Conservation (phyloP, 2,888 invertebrate genomes). For the Agonopterix subpropinquella region DNA sequence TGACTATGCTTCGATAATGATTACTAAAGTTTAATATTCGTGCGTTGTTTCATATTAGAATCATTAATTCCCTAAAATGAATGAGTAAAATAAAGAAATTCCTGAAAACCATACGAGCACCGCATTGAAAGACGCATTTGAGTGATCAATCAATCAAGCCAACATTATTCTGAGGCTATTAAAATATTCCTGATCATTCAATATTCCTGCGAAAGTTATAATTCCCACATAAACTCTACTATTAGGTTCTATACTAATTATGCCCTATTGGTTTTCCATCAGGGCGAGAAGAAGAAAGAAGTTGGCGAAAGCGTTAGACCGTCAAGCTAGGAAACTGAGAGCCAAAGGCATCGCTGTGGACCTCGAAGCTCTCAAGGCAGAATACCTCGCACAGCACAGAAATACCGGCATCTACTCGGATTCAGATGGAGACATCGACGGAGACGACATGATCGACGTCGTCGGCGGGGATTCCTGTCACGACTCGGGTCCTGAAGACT, state of each 20-base stretch:
- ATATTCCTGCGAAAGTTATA: background rate
- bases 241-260: conserved; percentile 71
- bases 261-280: conserved; percentile 65
- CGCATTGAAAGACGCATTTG: too few species aligned
- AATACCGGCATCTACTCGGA: conserved; percentile 77
- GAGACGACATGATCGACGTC: conserved; percentile 88
- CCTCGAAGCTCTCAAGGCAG: conserved; percentile 87
- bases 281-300: conserved; percentile 93
- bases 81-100: too few species aligned
- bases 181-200: too few species aligned
- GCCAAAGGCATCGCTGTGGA: conserved; percentile 94
- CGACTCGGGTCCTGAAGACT: conserved; percentile 79
- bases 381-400: conserved; percentile 88
- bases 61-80: too few species aligned
- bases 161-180: too few species aligned
- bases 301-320: conserved; percentile 91
- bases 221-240: conserved; percentile 1
- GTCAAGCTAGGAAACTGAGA: conserved; percentile 93
- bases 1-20: too few species aligned
- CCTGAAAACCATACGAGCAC: too few species aligned
- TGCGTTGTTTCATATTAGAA: too few species aligned
- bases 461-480: conserved; percentile 89
- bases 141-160: too few species aligned
- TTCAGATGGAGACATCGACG: conserved; percentile 75
- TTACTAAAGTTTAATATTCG: too few species aligned